Evolutionary conservation across 2,888 invertebrate species (phyloP), one percentile per base, ranked within the genome.

Genomic region (Pilophorus perplexus): DNA sequence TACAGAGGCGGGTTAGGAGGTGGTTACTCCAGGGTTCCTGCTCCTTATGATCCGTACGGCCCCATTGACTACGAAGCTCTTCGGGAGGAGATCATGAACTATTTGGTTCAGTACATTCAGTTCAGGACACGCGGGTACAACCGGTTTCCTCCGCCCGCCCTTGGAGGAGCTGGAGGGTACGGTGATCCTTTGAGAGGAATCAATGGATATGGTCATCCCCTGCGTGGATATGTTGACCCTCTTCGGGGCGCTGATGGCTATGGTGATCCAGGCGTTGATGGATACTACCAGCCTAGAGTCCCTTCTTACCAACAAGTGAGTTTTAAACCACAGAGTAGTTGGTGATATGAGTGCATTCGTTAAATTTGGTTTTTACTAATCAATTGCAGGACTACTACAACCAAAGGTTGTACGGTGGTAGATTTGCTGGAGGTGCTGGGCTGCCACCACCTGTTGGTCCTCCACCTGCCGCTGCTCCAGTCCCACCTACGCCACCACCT

Each of bases 61-160:
- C 54, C 50, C 40, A 60, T 68, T 6, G 71, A 68, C 52, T 68
- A 69, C 28, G 69, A 71, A 44, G 68, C 71, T 10, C 70, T 74
- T 3, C 68, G 74, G 46, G 73, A 73, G 44, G 73, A 73, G 27
- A 71, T 73, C 12, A 73, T 73, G 73, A 73, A 73, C 38, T 73
- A 73, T 52, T 68, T 74, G 20, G 50, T 72, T 14, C 71, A 72
- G 23, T 73, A 72, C 46, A 68, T 74, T 22, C 73, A 73, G 59
- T 70, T 68, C 59, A 67, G 70, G 20, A 66, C 46, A 2, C 33
- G 66, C 27, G 52, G 66, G 1, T 60, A 60, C 60, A 40, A 40
- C 50, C 16, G 50, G 33, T n/a, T n/a, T n/a, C n/a, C n/a, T n/a
- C 33, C 33, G 33, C 12, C 6, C 33, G 33, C 33, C 12, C 6